phyloP scores from a whole-genome alignment of 2,888 invertebrate species.

The Eustalomyia histrio region DNA sequence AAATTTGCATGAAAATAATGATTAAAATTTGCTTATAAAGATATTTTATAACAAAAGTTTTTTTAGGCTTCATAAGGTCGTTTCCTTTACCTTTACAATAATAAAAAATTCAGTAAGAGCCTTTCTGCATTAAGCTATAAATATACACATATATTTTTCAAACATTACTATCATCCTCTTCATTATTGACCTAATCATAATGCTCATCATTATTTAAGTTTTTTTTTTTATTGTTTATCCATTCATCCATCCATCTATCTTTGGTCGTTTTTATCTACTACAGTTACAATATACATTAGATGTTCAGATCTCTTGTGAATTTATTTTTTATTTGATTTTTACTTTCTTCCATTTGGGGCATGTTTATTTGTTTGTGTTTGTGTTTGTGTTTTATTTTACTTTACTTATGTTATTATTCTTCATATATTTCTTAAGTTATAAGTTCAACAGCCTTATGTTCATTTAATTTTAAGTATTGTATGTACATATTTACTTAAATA shows the following conservation, averaged over 20 bases:
- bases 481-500: slow-evolving; percentile 14
- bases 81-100: no score
- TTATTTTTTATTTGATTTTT: slow-evolving; percentile 29
- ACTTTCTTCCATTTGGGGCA: neutral
- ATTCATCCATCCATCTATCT: neutral
- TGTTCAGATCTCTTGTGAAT: slow-evolving; percentile 5
- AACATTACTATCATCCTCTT: neutral
- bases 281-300: neutral
- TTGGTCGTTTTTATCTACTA: slow-evolving; percentile 5
- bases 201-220: neutral
- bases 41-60: no score
- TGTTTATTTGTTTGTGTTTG: no score
- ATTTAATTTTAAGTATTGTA: slow-evolving; percentile 10
- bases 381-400: neutral
- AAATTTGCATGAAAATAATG: no score
- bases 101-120: no score
- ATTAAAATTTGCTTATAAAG: no score
- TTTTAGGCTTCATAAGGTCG: no score
- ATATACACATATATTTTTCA: no score
- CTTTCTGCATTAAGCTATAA: no score
- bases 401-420: neutral
- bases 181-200: neutral
- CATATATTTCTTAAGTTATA: neutral
- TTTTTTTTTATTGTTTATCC: neutral
- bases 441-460: slow-evolving; percentile 14